Evolutionary conservation across 2,888 invertebrate species (phyloP), one percentile per base, ranked within the genome.

Genomic region (Boloria euphrosyne): DNA sequence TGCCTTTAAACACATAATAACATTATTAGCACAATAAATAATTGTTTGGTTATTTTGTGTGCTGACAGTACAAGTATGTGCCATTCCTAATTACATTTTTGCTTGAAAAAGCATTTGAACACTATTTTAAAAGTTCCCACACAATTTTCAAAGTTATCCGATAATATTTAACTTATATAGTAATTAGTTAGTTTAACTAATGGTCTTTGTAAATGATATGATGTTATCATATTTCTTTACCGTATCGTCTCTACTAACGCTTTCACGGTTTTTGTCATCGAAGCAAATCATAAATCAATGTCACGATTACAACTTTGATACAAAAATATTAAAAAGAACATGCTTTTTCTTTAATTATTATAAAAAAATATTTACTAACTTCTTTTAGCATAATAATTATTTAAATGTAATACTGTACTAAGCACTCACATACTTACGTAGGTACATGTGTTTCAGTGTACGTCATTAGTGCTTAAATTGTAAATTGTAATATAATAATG

Each of bases 111-210:
- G 31, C 22, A 2, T 22, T 22, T 22, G 3, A 22, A 31, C 1
- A 10, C 2, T 10, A 1, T 17, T 44, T 55, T 0, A 22, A 46
- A 46, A 46, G 2, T 14, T 10, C 31, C 7, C 31, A 46, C 22
- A 46, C 4, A 44, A 65, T 64, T 52, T 31, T 27, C 0, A 31
- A 31, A 31, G 57, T 22, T 46, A 55, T 46, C 55, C 6, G 17
- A 62, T 66, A 61, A 62, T 16, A n/a, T n/a, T 46, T 22, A 43
- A 57, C 27, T 62, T 57, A 49, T 38, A 38, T 38, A 38, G 31
- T 38, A 38, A 38, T 49, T 68, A 63, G 60, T 55, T 62, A 68
- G 55, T 55, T 51, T 68, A 43, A 66, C 62, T 18, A 66, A 68
- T 68, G 38, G 62, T 50, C 60, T 68, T 62, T 60, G 31, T 62